A percentile compares a stretch with the other conserved stretches of the same genome.
phyloP scores from a whole-genome alignment of 2,113 vertebrate species.

The Vulpes lagopus region DNA sequence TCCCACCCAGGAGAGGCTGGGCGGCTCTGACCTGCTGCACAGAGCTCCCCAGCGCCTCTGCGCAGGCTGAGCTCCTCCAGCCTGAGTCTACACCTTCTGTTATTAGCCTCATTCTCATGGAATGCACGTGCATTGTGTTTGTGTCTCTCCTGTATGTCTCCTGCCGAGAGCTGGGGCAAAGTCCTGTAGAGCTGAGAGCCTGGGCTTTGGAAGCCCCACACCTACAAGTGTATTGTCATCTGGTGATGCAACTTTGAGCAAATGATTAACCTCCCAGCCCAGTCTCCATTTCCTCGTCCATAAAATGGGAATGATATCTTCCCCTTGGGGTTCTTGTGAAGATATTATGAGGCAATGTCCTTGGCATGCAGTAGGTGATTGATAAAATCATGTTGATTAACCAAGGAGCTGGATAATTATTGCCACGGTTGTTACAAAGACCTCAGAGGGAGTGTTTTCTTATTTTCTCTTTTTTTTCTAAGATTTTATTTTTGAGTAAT shows the following conservation, averaged over 20 bases:
- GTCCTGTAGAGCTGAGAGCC: neutral
- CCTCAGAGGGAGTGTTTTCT: neutral
- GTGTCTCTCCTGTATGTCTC: neutral
- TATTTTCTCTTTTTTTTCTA: neutral
- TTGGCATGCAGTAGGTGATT: neutral
- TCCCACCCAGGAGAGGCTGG: neutral
- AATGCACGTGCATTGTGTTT: fast-evolving
- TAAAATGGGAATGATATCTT: neutral
- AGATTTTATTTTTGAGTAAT: neutral
- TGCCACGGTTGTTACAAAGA: neutral
- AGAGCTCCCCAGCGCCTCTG: neutral
- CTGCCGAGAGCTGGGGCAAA: neutral
- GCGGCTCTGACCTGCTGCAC: neutral
- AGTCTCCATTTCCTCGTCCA: neutral
- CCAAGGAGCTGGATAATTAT: neutral
- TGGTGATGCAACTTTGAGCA: neutral
- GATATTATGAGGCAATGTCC: neutral
- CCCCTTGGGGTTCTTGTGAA: neutral
- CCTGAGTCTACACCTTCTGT: neutral
- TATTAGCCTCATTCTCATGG: neutral
- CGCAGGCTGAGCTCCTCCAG: neutral
- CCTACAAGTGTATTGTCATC: neutral
- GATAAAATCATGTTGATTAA: constrained; percentile 18
- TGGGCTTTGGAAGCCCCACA: neutral
- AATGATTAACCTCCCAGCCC: neutral